phyloP scores from a whole-genome alignment of 2,888 invertebrate species.

The Drosophila dives region DNA sequence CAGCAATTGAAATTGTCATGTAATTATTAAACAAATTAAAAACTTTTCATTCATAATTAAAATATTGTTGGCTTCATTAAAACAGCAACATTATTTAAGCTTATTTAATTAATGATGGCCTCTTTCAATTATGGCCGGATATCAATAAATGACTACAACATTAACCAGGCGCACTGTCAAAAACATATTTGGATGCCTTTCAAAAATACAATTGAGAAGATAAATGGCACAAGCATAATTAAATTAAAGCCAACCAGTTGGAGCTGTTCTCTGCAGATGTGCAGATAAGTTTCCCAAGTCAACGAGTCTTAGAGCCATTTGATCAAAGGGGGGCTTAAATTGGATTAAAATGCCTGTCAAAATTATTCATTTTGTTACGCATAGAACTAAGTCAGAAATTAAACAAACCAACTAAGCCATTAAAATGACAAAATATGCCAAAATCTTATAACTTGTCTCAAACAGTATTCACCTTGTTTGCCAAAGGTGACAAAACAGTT shows the following conservation, averaged over 20 bases:
- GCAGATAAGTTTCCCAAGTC: background rate
- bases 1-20: background rate
- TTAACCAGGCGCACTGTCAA: constrained; percentile 6
- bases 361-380: background rate
- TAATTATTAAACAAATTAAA: background rate
- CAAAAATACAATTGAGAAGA: constrained; percentile 5
- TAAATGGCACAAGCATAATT: constrained; percentile 26
- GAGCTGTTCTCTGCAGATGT: background rate
- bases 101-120: constrained; percentile 2
- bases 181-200: constrained; percentile 14
- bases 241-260: constrained; percentile 8
- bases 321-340: background rate
- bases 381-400: background rate
- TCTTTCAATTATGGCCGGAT: constrained; percentile 11
- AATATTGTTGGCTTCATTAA: background rate
- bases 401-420: background rate
- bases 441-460: background rate
- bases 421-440: background rate
- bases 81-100: background rate
- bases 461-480: background rate
- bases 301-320: background rate
- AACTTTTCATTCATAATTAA: background rate
- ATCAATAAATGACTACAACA: background rate
- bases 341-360: background rate
- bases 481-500: constrained; percentile 3